Evolutionary conservation across 2,888 invertebrate genomes (phyloP), one percentile per base, ranked within the genome.

Genomic region (Noctua janthe): DNA sequence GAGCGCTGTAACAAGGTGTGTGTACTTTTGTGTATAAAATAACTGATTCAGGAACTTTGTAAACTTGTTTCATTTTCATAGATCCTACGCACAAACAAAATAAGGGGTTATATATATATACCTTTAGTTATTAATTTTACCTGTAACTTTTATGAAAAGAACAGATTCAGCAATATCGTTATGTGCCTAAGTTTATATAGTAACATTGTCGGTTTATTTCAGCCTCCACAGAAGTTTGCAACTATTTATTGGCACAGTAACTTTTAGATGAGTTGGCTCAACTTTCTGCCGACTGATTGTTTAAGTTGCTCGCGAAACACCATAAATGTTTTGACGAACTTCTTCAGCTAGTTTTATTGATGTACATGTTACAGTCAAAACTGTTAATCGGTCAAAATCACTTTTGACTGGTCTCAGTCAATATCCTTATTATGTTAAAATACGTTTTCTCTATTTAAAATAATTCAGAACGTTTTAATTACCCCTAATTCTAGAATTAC

Each of bases 181-280:
- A 1, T n/a, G 15, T n/a, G 47, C 15, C 39, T 62, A 67, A 56
- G 59, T 71, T 76, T 67, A 80, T 39, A 76, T 35, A 67, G 72
- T 11, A 67, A 75, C 76, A 81, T 71, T 83, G 69, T 62, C 59
- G 59, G 84, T 83, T 82, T 82, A 78, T 78, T 84, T 70, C 71
- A 56, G 75, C 59, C 71, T 54, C 73, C 73, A 67, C 62, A 13
- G 56, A 67, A 74, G 81, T 73, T 71, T 47, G 74, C 78, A 91
- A 93, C 90, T 91, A 92, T 92, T 92, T 92, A 91, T 91, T 92
- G 89, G 89, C 78, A 81, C 78, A 74, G 80, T 83, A 92, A 91
- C 89, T 90, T 87, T 81, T 76, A 85, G 89, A 92, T 90, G 91
- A 91, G 89, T 90, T 90, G 79, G 56, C 64, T 29, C 71, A 87